These are phyloP conservation scores for Crambe crambe DNA, from an alignment of 37 sponge, comb jelly and placozoan genomes.

Conservation along the genomic window DNA sequence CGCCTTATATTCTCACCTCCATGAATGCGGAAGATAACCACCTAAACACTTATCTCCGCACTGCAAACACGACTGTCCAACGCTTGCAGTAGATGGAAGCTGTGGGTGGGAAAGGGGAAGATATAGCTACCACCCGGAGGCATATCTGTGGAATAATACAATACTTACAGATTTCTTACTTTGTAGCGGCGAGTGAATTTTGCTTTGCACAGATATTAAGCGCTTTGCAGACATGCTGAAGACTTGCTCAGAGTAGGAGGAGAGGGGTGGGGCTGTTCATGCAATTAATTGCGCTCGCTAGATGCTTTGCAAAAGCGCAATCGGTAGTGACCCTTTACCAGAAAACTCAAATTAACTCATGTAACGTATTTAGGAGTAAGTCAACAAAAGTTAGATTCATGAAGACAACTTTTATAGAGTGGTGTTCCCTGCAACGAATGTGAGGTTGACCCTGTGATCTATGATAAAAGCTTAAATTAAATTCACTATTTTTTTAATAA, in stretches of 20 bases:
- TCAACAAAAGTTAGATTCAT: too few relatives aligned
- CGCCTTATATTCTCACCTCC: conserved; percentile 80
- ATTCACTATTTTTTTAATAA: not conserved
- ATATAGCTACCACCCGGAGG: not conserved
- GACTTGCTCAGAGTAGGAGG: conserved; percentile 34
- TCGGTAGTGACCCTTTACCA: too few relatives aligned
- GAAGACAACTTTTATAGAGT: not conserved
- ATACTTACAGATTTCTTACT: not conserved
- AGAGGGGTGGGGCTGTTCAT: not conserved
- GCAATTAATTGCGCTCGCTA: not conserved
- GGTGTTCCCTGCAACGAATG: not conserved
- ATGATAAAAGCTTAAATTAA: not conserved
- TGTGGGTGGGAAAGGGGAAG: not conserved
- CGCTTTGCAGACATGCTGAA: not conserved
- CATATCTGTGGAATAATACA: too few relatives aligned
- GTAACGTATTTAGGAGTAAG: too few relatives aligned
- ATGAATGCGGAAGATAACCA: conserved; percentile 59
- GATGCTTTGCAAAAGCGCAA: not conserved
- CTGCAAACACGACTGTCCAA: conserved; percentile 65
- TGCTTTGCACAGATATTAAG: not conserved
- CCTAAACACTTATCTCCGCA: conserved; percentile 76
- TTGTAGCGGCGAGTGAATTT: not conserved
- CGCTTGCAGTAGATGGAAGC: not conserved
- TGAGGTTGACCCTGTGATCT: not conserved
- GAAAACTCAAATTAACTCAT: too few relatives aligned